Evolutionary conservation across 2,113 vertebrate genomes (phyloP), one percentile per base, ranked within the genome.

Genomic region (Sapayoa aenigma): DNA sequence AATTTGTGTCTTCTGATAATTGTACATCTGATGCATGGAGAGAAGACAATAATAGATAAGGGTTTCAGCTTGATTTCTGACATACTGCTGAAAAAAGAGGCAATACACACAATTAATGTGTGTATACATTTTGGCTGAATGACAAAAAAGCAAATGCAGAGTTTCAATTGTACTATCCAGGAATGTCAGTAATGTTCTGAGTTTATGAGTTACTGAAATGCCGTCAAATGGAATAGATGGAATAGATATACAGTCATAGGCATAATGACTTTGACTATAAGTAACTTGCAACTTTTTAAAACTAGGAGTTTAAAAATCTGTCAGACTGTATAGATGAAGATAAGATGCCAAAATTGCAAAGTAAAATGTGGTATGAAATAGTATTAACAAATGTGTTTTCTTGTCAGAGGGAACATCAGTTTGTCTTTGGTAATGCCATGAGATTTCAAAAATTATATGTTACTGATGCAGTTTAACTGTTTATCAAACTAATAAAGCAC

Each of bases 1-100:
- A 72, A 95, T 95, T 89, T 84, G 41, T 76, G 21, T 85, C 62
- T 76, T 89, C 63, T 79, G 58, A 27, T 95, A 89, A 95, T 95
- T 91, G 87, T 62, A 58, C 21, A 41, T 93, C 71, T 90, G 67
- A 89, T 76, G 50, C 5, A 56, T 16, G 20, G 9, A 85, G 44
- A 82, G n/a, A 93, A 94, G 63, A 79, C 42, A 85, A 69, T 55
- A 95, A 85, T 23, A 77, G 49, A 27, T 69, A 82, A 76, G 16
- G 44, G 33, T 21, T 93, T 94, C 52, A 60, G 14, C 74, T 81
- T 90, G 65, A 78, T 92, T 94, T 94, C 59, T 95, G 83, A 71
- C 59, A 50, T 87, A 13, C 52, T 71, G 35, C 33, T 87, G 69
- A 58, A 60, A 73, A 94, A 94, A 52, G 37, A 63, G 59, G 18